Evolutionary conservation across 2,113 vertebrate species (phyloP).

Genomic region (Engystomops pustulosus): DNA sequence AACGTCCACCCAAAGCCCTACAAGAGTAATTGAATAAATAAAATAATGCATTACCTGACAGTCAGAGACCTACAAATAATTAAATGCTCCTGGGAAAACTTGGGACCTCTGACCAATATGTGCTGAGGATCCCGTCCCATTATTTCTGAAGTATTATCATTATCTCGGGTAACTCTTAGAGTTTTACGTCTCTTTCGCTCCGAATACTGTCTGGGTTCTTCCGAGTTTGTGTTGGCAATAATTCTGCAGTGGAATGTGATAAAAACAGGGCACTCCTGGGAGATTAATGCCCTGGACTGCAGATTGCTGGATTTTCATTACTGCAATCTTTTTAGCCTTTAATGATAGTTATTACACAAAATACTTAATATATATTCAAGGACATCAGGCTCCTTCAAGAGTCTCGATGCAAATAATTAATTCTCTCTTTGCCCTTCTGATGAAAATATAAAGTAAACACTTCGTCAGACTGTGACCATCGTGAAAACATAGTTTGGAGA

Average conservation of each 20-base stretch:
- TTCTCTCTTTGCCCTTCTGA: conserved; percentile 51
- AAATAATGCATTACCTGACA: conserved; percentile 49
- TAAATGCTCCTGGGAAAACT: conserved; percentile 26
- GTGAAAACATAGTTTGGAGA: not conserved
- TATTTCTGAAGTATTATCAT: conserved; percentile 55
- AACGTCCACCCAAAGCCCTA: conserved; percentile 27
- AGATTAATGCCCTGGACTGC: conserved; percentile 57
- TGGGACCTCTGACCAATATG: conserved; percentile 52
- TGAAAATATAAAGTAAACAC: conserved; percentile 56
- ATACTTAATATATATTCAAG: conserved; percentile 60
- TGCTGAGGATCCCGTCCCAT: conserved; percentile 32
- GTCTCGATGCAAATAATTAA: conserved; percentile 58
- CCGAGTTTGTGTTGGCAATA: conserved; percentile 45
- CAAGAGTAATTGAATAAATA: conserved; percentile 40
- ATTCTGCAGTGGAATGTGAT: conserved; percentile 51
- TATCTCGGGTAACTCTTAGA: conserved; percentile 40
- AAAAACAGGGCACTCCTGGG: conserved; percentile 55
- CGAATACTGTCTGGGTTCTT: conserved; percentile 31
- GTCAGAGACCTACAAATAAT: conserved; percentile 46
- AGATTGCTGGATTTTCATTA: conserved; percentile 59
- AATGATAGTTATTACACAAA: conserved; percentile 60
- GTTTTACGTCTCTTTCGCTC: conserved; percentile 44
- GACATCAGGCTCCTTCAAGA: conserved; percentile 57
- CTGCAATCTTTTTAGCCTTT: conserved; percentile 60
- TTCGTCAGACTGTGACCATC: not conserved